Base-by-base conservation (phyloP, 2,797 vertebrate genomes). In the Helicolenus hilgendorfi region DNA sequence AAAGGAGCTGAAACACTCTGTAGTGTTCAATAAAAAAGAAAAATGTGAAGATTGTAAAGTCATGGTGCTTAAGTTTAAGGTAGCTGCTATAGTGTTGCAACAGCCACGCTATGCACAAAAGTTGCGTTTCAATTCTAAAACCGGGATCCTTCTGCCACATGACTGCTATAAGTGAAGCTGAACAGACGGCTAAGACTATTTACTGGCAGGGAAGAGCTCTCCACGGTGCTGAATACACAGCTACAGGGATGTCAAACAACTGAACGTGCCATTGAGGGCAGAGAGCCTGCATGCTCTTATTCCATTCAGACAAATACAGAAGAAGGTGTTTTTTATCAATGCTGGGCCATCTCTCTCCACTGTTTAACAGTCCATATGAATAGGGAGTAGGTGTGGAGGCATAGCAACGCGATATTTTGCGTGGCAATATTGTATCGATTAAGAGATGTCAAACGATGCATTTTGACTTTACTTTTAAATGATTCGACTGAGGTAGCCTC, bases 211-310 rank as follows among this genome's bases (percentile, higher is more conserved):
- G 15, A 60, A 9, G 72, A 72, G 83, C 87, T 89, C 65, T 84
- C 79, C 59, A 9, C 63, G 79, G 84, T 74, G 67, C 84, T 85
- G 82, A 86, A 71, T n/a, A 1, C 14, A 38, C 38, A 77, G 62
- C 64, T 35, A n/a, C 31, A 36, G 22, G 56, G 22, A 36, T 13
- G 53, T 72, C n/a, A 11, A 2, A 38, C 76, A 13, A 14, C 11
- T 33, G 53, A 67, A 24, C 26, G 15, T 26, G 18, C 13, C 11
- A 26, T 18, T 14, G n/a, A 60, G 22, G 6, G 41, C 22, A 55
- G 14, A 69, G 6, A 62, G 26, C 6, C 14, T n/a, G 13, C 18
- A 14, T 60, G 38, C 11, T 56, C 29, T 20, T 36, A 26, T 67
- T 62, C n/a, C 26, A 58, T 33, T 35, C n/a, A 22, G 68, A 33